Conservation (phyloP, 2,113 vertebrate species). For the Malurus alboscapulatus region DNA sequence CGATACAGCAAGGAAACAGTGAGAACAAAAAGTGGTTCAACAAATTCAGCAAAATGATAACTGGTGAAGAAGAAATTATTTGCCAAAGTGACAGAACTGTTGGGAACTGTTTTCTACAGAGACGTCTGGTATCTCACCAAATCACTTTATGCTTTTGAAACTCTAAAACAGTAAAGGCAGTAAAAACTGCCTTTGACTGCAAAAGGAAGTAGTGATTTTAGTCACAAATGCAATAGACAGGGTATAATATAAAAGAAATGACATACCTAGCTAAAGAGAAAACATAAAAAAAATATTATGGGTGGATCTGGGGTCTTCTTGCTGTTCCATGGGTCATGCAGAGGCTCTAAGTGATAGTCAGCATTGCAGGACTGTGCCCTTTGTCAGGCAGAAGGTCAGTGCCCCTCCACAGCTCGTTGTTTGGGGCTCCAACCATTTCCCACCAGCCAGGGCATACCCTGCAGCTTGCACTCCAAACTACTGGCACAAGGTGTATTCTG, state of each 20-base stretch:
- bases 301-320: neutral
- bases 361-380: neutral
- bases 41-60: neutral
- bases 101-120: neutral
- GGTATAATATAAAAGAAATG: neutral
- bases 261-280: neutral
- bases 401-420: neutral
- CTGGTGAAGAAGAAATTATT: neutral
- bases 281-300: neutral
- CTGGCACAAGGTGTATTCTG: neutral
- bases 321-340: neutral
- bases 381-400: neutral
- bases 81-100: constrained; percentile 7
- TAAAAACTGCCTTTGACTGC: neutral
- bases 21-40: neutral
- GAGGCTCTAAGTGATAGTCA: neutral
- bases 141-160: neutral
- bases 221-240: neutral
- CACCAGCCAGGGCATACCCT: neutral
- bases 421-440: neutral
- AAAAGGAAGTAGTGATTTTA: neutral
- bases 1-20: neutral
- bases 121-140: neutral
- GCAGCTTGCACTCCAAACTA: neutral
- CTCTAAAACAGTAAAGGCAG: neutral